These are phyloP conservation scores for Pandemis cinnamomeana DNA, from an alignment of 2,888 invertebrate species.

Conservation along the genomic window DNA sequence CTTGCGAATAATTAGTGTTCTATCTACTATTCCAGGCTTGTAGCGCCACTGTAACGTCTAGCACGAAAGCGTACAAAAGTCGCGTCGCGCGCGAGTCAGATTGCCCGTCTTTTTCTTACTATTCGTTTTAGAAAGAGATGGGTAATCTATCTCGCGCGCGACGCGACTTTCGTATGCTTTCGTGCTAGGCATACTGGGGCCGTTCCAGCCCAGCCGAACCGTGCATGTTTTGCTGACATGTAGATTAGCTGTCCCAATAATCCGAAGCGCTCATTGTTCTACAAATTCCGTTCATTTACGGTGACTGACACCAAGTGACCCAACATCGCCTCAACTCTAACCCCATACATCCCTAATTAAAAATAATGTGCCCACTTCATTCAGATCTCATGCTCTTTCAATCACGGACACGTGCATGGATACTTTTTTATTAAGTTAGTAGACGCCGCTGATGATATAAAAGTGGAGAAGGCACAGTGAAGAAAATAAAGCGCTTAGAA, in stretches of 20 bases:
- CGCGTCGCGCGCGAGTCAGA: no score
- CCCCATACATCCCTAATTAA: constrained; percentile 42
- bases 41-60: no score
- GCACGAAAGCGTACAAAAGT: no score
- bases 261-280: not conserved
- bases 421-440: constrained; percentile 49
- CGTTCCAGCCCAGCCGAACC: no score
- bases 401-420: constrained; percentile 54
- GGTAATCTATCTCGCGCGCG: no score
- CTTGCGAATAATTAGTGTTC: no score
- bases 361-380: constrained; percentile 52
- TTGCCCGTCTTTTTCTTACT: no score
- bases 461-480: constrained; percentile 20
- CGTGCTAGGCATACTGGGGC: no score
- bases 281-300: not conserved
- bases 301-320: constrained; percentile 30
- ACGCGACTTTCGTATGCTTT: no score
- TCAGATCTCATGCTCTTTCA: constrained; percentile 59
- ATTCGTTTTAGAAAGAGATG: no score
- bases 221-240: no score
- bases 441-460: constrained; percentile 12
- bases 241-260: not conserved
- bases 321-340: constrained; percentile 30
- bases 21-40: no score
- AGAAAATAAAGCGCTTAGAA: not conserved